Evolutionary conservation across 2,888 invertebrate genomes (phyloP).

Genomic region (Apodemia hepburni): DNA sequence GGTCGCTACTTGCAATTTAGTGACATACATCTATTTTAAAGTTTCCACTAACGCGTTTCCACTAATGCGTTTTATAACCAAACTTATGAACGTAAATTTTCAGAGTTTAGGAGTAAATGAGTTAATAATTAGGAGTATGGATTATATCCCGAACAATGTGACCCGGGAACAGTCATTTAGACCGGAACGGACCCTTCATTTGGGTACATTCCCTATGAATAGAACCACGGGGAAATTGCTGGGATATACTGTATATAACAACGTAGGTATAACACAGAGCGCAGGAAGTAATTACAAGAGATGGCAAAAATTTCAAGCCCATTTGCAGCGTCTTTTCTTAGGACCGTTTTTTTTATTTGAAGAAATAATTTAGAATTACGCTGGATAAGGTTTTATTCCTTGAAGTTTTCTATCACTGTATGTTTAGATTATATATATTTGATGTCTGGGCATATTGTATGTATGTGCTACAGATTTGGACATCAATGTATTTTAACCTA

Average conservation of each 20-base stretch:
- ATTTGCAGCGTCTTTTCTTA: neutral
- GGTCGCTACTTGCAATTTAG: no score
- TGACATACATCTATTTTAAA: no score
- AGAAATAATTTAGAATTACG: no score
- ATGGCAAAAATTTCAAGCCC: neutral
- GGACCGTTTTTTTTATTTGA: neutral
- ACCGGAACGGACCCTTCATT: constrained; percentile 19
- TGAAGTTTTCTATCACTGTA: neutral
- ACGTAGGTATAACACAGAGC: neutral
- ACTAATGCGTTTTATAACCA: neutral
- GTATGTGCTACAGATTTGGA: no score
- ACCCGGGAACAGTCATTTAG: constrained; percentile 33
- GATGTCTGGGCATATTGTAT: no score
- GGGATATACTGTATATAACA: neutral
- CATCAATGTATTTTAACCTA: no score
- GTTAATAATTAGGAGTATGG: constrained; percentile 32
- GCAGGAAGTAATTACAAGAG: neutral
- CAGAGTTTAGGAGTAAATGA: constrained; percentile 27
- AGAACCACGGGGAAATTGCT: constrained; percentile 5
- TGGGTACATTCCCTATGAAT: constrained; percentile 9
- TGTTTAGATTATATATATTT: no score
- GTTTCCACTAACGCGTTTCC: neutral
- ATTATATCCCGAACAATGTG: constrained; percentile 39
- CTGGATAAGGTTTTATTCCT: neutral
- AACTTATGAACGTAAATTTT: constrained; percentile 16